phyloP scores from a whole-genome alignment of 2,797 vertebrate genomes.

The Falco biarmicus region DNA sequence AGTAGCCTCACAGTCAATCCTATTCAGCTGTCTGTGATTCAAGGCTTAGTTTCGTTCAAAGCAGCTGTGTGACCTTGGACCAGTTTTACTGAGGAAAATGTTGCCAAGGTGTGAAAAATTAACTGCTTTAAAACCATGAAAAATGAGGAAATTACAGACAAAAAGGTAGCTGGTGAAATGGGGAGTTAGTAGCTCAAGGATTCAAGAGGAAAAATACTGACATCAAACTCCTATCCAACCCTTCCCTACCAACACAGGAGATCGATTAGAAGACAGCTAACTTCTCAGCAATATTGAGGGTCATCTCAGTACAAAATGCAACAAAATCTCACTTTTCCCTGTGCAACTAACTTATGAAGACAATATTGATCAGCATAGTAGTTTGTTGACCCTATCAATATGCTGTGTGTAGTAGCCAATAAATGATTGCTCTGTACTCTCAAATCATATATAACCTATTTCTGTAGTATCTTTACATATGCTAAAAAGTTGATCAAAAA shows the following conservation, averaged over 20 bases:
- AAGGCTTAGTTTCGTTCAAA: neutral
- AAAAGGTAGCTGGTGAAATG: neutral
- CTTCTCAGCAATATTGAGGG: neutral
- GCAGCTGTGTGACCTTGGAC: neutral
- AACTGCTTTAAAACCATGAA: neutral
- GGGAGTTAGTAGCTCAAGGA: neutral
- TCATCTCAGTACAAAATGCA: neutral
- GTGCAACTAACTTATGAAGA: neutral
- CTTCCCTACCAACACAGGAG: neutral
- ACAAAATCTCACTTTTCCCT: neutral
- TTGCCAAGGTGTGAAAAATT: neutral
- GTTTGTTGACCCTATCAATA: neutral
- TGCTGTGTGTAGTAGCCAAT: neutral
- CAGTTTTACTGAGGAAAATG: neutral
- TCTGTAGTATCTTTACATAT: neutral
- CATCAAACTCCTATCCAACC: neutral
- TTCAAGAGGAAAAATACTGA: neutral
- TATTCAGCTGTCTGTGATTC: neutral
- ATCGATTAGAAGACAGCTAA: neutral
- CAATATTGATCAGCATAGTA: neutral
- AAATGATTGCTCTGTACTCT: neutral
- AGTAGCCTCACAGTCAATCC: neutral
- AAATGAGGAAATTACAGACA: neutral
- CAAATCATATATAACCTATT: neutral
- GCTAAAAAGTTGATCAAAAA: neutral